These are phyloP conservation scores for Odontocolon sp. DNA, from an alignment of 2,888 invertebrate species.

Conservation along the genomic window DNA sequence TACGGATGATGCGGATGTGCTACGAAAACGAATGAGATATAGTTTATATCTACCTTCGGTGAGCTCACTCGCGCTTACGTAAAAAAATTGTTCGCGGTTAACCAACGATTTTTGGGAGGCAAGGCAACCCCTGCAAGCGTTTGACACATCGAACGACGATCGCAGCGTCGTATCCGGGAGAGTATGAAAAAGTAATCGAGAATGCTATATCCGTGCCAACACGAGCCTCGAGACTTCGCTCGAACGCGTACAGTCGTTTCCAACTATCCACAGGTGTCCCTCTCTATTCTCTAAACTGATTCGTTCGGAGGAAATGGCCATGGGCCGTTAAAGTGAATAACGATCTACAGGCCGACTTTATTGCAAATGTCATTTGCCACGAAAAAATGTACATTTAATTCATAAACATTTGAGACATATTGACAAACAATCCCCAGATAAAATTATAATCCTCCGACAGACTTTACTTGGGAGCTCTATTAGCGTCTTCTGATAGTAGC, in stretches of 20 bases:
- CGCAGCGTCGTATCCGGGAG: neutral
- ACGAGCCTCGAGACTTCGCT: constrained; percentile 3
- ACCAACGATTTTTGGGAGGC: neutral
- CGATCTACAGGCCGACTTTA: constrained; percentile 6
- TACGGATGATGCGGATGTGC: constrained; percentile 49
- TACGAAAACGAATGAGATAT: constrained; percentile 31
- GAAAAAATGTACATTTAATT: neutral
- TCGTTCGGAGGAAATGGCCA: constrained; percentile 32
- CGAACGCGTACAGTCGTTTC: constrained; percentile 35
- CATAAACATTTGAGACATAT: too few relatives aligned
- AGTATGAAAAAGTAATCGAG: constrained; percentile 17
- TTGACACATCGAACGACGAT: neutral
- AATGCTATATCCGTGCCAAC: constrained; percentile 30
- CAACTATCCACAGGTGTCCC: constrained; percentile 57
- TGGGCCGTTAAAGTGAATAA: constrained; percentile 36
- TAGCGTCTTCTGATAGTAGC: too few relatives aligned
- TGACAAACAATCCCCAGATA: too few relatives aligned
- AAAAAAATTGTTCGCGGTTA: constrained; percentile 3
- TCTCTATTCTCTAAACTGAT: constrained; percentile 44
- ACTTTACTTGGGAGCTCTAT: too few relatives aligned
- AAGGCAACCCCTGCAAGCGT: neutral
- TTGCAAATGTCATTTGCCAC: neutral
- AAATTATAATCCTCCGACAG: too few relatives aligned
- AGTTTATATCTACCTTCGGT: constrained; percentile 11
- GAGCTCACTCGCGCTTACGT: constrained; percentile 26